These are phyloP conservation scores for Enteromius trimaculatus DNA, from an alignment of 2,797 vertebrate genomes.

Conservation along the genomic window DNA sequence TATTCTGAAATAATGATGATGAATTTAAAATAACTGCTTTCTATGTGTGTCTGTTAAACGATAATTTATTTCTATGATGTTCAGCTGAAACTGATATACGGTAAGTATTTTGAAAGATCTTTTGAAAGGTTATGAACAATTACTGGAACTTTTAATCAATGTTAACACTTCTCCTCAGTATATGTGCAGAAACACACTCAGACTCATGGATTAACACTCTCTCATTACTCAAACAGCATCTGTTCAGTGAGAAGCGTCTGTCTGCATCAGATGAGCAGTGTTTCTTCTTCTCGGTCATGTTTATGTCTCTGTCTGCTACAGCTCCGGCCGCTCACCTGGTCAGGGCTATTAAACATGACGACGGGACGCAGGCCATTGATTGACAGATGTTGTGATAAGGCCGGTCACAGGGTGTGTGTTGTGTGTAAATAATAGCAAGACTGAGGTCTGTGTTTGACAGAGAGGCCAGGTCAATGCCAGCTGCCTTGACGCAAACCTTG, in stretches of 20 bases:
- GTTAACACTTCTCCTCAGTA: not conserved
- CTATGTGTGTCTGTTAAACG: no score
- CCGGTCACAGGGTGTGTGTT: slow-evolving; percentile 38
- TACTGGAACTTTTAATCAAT: not conserved
- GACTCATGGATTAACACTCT: slow-evolving; percentile 66
- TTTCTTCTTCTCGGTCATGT: slow-evolving; percentile 17
- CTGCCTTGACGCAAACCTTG: not conserved
- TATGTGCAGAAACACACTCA: no score
- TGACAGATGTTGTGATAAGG: slow-evolving; percentile 51
- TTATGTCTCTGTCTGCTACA: not conserved
- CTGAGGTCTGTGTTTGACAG: slow-evolving; percentile 27
- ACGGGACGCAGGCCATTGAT: slow-evolving; percentile 17
- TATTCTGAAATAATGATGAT: no score
- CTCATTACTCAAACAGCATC: slow-evolving; percentile 66
- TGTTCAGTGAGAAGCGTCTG: slow-evolving; percentile 62
- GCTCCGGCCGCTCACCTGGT: slow-evolving; percentile 6
- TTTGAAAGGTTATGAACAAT: no score
- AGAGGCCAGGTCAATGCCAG: slow-evolving; percentile 1
- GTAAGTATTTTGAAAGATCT: no score
- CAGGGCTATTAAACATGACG: slow-evolving; percentile 39
- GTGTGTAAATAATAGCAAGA: slow-evolving; percentile 46
- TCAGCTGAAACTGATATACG: no score
- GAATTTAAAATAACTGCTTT: no score
- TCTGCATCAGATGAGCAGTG: not conserved
- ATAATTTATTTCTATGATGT: not conserved